Evolutionary conservation across 2,888 invertebrate genomes (phyloP), one percentile per base, ranked within the genome.

Genomic region (Dasysyrphus tricinctus): DNA sequence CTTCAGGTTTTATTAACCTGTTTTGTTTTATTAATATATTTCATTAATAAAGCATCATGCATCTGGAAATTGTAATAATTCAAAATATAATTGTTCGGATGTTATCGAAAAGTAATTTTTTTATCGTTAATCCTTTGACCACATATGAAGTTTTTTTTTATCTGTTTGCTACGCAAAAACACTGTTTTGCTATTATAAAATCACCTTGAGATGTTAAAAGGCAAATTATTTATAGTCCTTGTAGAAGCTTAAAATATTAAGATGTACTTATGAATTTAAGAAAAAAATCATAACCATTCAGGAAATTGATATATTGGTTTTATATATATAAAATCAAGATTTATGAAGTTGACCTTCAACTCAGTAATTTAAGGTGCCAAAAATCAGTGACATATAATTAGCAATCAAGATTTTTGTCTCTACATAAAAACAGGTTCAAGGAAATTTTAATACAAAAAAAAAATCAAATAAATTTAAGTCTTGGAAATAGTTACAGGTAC

Each of bases 1-100:
- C 47, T 51, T 51, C 73, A 51, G 59, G 77, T 82, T 74, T 61
- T 29, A 8, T 12, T 9, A 29, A 82, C 82, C 77, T 19, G 82
- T 78, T 74, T n/a, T 32, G 19, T 78, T 74, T 49, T 32, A 11
- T 81, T 49, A 9, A 24, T 24, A 44, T 73, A 29, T 29, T 73
- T 74, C 6, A 44, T 37, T 42, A 24, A 61, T n/a, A 24, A 37
- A 29, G 11, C 39, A 72, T 63, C 29, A 56, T 47, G 63, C 2
- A 61, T 34, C 42, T 57, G 12, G 1, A 47, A 49, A 19, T 37
- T 67, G 9, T 37, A 14, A 19, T 49, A 49, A 67, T 69, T 54
- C n/a, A 29, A 29, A n/a, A 39, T 29, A 69, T 51, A n/a, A 69
- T 54, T 69, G 51, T 54, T 14, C 19, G 39, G 39, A 54, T 69